These are phyloP conservation scores for Melieria omissa DNA, from an alignment of 2,888 invertebrate genomes.

Conservation along the genomic window DNA sequence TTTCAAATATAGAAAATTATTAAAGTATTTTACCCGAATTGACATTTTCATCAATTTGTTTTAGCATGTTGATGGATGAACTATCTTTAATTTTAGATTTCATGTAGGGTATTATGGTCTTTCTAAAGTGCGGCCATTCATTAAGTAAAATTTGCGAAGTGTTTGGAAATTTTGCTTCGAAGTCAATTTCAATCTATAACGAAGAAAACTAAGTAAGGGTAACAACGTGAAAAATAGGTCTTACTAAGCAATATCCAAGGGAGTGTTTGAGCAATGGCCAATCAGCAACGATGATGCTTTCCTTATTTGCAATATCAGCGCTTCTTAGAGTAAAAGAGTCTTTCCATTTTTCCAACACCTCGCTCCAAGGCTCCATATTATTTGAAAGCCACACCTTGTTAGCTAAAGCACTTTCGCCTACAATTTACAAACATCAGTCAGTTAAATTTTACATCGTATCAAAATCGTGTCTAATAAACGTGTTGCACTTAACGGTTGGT, in stretches of 20 bases:
- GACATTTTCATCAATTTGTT: slow-evolving; percentile 4
- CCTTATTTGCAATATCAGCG: slow-evolving; percentile 19
- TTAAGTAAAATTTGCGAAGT: neutral
- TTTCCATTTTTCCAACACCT: slow-evolving; percentile 26
- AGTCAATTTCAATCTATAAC: slow-evolving; percentile 17
- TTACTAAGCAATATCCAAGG: slow-evolving; percentile 15
- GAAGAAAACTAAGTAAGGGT: slow-evolving; percentile 1
- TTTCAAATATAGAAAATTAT: neutral
- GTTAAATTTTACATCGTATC: too few relatives aligned
- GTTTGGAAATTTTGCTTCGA: neutral
- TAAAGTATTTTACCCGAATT: neutral
- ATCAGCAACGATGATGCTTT: slow-evolving; percentile 10
- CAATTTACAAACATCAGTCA: neutral
- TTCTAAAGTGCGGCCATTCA: slow-evolving; percentile 6
- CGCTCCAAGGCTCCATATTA: slow-evolving; percentile 28
- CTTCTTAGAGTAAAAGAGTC: slow-evolving; percentile 21
- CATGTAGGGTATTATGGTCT: slow-evolving; percentile 9
- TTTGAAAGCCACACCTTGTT: slow-evolving; percentile 27
- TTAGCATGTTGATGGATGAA: neutral
- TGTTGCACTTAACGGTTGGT: neutral
- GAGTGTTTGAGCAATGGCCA: slow-evolving; percentile 30
- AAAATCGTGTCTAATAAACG: too few relatives aligned
- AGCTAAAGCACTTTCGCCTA: neutral
- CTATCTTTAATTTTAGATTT: slow-evolving; percentile 18
- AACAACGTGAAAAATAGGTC: neutral